phyloP scores from a whole-genome alignment of 2,113 vertebrate species.

The Rhadina sibilatrix region DNA sequence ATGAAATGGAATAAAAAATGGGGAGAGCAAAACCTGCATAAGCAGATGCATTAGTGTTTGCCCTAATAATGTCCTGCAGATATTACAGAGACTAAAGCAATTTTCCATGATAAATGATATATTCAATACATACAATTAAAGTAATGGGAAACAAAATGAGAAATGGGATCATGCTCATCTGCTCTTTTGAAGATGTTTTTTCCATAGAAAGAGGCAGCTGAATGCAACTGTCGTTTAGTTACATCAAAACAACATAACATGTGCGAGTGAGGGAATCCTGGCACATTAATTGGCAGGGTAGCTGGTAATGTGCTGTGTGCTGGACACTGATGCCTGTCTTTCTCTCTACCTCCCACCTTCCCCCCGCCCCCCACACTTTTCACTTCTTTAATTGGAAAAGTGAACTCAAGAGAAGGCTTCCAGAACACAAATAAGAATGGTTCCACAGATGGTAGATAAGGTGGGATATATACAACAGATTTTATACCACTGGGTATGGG shows the following conservation, averaged over 20 bases:
- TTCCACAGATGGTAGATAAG: background rate
- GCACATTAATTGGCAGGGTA: slow-evolving; percentile 44
- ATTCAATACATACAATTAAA: slow-evolving; percentile 51
- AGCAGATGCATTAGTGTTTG: slow-evolving; percentile 14
- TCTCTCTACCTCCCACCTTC: background rate
- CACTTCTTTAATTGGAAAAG: slow-evolving; percentile 6
- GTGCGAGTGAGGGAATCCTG: slow-evolving; percentile 37
- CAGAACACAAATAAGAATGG: slow-evolving; percentile 1
- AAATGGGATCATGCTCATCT: slow-evolving; percentile 44
- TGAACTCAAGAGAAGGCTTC: background rate
- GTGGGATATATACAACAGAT: background rate
- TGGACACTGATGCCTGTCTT: background rate
- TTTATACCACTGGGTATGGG: slow-evolving; percentile 10
- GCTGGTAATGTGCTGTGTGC: slow-evolving; percentile 37
- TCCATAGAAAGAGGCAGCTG: slow-evolving; percentile 64
- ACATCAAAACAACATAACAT: slow-evolving; percentile 60
- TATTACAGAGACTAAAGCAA: slow-evolving; percentile 56
- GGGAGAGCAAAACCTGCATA: background rate
- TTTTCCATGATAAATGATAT: slow-evolving; percentile 45
- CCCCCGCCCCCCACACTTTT: background rate
- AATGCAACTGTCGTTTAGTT: slow-evolving; percentile 45
- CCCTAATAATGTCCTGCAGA: slow-evolving; percentile 42
- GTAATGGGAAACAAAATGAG: slow-evolving; percentile 56
- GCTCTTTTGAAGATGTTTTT: slow-evolving; percentile 62
- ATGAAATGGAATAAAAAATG: background rate